Base-by-base conservation (phyloP, 2,797 vertebrate species). In the Hippopotamyrus pictus region DNA sequence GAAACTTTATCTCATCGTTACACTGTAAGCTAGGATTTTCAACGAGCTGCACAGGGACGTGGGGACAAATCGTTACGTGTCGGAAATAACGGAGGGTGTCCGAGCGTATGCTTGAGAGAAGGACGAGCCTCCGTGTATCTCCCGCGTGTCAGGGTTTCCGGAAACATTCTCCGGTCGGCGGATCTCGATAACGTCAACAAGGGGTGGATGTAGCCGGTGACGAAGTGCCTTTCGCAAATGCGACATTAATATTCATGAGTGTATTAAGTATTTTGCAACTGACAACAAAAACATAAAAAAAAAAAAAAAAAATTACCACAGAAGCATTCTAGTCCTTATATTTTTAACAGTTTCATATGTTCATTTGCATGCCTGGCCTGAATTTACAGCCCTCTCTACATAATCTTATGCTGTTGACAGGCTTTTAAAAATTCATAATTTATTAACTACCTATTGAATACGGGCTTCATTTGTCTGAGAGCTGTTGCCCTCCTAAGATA, bases 381-480 rank as follows among this genome's bases (percentile, higher is more conserved):
- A 12, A 41, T 37, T 86, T 86, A 48, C 79, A 83, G 79, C 76
- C 37, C 17, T 46, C 79, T 48, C 9, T 84, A 51, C 19, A 50
- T 51, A 37, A 33, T 41, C 33, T 37, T 37, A 12, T 59, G 14
- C 19, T 33, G 2, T 57, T 5, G 48, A 53, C 46, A 86, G 9
- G 25, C 25, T 87, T 86, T 41, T 41, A 87, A 59, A 57, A 87
- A 57, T 87, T 87, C 51, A 87, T 6, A 50, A 50, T 19, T 87
- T 25, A 29, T 37, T 54, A 65, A 85, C 48, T 53, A 41, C 57
- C 62, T 53, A 85, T 85, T 85, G 46, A 50, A 86, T 62, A 29
- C 44, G 12, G 33, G 37, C 7, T 41, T 79, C 19, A 8, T 79
- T 46, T 41, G 73, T 65, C 69, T 46, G 22, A 33, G 11, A 89